Evolutionary conservation across 1,140 invertebrate genomes (phyloP).

Genomic region (Parapsyche elsis): DNA sequence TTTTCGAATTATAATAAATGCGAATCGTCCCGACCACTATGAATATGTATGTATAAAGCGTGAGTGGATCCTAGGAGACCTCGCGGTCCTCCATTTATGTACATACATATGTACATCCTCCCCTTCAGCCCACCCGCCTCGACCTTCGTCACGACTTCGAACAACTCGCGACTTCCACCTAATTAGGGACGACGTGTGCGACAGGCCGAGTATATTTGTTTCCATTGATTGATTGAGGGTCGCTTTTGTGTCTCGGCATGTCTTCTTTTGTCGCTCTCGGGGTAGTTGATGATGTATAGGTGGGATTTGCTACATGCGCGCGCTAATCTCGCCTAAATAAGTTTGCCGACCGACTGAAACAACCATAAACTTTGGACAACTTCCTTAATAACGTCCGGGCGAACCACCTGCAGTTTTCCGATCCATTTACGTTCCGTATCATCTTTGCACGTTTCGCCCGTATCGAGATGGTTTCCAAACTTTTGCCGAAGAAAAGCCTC

Average conservation of each 20-base stretch:
- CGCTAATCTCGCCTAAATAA: constrained; percentile 44
- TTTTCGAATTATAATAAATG: not conserved
- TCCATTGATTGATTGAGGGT: constrained; percentile 43
- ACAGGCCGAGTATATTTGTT: constrained; percentile 34
- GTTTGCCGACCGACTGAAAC: constrained; percentile 7
- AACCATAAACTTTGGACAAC: constrained; percentile 15
- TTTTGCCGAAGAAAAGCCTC: constrained; percentile 6
- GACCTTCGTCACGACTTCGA: constrained; percentile 8
- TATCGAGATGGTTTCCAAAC: not conserved
- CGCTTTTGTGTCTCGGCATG: constrained; percentile 8
- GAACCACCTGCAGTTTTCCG: constrained; percentile 36
- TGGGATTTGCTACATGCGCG: not conserved
- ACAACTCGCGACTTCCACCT: constrained; percentile 22
- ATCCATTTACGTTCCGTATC: constrained; percentile 14
- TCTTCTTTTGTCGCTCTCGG: constrained; percentile 19
- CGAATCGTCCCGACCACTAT: not conserved
- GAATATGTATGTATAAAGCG: not conserved
- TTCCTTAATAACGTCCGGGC: constrained; percentile 30
- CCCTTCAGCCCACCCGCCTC: not conserved
- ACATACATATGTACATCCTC: too few relatives aligned
- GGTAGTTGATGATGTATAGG: constrained; percentile 42
- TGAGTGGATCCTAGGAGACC: not conserved
- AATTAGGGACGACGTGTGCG: constrained; percentile 31
- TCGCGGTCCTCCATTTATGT: not conserved
- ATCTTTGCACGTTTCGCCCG: not conserved